These are phyloP conservation scores for Drosophila sturtevanti DNA, from an alignment of 1,140 invertebrate species.

Conservation along the genomic window DNA sequence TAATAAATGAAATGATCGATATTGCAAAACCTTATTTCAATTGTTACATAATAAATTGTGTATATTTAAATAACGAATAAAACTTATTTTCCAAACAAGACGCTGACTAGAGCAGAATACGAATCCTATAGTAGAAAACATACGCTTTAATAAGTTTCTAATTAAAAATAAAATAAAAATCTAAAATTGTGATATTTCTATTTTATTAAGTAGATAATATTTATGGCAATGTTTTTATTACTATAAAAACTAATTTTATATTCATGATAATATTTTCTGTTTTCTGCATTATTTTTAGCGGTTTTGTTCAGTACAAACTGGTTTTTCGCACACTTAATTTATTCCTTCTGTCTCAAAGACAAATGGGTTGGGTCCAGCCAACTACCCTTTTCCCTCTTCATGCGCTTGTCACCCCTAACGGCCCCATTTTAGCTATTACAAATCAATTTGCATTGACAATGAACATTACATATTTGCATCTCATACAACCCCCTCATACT, in stretches of 20 bases:
- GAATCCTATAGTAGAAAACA: too few species aligned
- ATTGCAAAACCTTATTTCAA: too few species aligned
- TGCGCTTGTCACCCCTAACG: not conserved
- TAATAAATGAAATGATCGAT: too few species aligned
- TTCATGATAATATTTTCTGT: not conserved
- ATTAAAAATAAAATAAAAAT: too few species aligned
- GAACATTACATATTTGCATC: slow-evolving; percentile 34
- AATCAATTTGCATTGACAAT: slow-evolving; percentile 57
- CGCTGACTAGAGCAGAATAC: too few species aligned
- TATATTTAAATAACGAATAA: not conserved
- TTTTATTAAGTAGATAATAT: not conserved
- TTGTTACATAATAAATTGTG: too few species aligned
- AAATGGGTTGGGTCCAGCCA: slow-evolving; percentile 34
- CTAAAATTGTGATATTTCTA: not conserved
- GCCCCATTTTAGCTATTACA: slow-evolving; percentile 22
- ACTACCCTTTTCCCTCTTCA: not conserved
- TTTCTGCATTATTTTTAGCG: not conserved
- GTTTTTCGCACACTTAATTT: slow-evolving; percentile 40
- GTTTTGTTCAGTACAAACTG: slow-evolving; percentile 34
- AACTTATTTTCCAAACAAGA: not conserved
- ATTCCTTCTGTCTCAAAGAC: slow-evolving; percentile 36
- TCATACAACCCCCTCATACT: slow-evolving; percentile 4
- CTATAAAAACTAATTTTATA: not conserved
- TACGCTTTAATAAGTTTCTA: too few species aligned
- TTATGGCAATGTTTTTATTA: not conserved